Evolutionary conservation across 2,797 vertebrate genomes (phyloP), one percentile per base, ranked within the genome.

Genomic region (Clarias platycephalus): DNA sequence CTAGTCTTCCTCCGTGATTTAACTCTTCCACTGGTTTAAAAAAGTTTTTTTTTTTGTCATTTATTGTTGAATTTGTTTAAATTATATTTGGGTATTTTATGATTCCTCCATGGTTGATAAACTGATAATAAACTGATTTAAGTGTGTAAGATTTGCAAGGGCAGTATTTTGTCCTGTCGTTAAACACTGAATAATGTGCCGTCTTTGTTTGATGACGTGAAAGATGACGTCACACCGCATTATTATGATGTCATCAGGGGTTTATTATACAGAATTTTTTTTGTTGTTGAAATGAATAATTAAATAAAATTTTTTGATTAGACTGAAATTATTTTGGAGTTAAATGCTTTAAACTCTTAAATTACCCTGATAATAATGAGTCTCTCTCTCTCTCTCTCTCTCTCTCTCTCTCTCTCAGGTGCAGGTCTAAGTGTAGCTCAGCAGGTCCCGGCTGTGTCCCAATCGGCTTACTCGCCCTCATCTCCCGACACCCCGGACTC

Each of bases 401-500:
- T 28, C 16, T 28, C 44, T 1, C 26, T 40, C 26, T 72, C 4
- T 16, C 13, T n/a, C 64, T 79, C 77, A 84, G 82, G 86, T 86
- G 87, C 86, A n/a, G 81, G 86, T 86, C 83, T 95, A 1, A 89
- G 91, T 8, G 91, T 89, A 31, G 97, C 97, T 81, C 97, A 97
- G 79, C 97, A 98, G 90, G 97, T 98, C 24, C 97, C 97, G 0
- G 97, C 97, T 0, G 92, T 98, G 66, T 98, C 97, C n/a, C 97
- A 98, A 90, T 94, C 96, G 0, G 93, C 95, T 2, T 98, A 97
- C 90, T 92, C 95, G 1, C 94, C 96, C 0, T 95, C 96, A 8
- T 95, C 95, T 83, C 95, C 96, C 0, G 96, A 97, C 85, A 95
- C 96, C 0, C 95, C 97, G 5, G 96, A 97, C 57, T 97, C 97